Percentiles rank a stretch among this genome's conserved stretches.
phyloP scores from a whole-genome alignment of 2,888 invertebrate species.

The Tyria jacobaeae region DNA sequence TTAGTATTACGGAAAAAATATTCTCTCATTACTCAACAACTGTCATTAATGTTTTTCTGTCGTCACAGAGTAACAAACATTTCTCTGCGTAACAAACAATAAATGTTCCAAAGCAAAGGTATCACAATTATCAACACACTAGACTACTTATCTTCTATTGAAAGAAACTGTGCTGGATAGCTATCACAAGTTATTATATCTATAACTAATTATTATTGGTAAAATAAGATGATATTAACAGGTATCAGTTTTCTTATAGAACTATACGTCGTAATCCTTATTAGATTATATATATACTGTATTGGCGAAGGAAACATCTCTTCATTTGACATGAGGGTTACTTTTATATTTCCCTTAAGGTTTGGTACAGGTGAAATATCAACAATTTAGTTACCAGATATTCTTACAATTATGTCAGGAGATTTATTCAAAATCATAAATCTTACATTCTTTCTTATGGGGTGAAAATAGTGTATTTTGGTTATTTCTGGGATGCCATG shows the following conservation, averaged over 20 bases:
- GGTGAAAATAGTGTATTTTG: too few species aligned
- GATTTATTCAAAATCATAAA: neutral
- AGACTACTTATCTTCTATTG: slow-evolving; percentile 21
- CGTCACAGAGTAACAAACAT: neutral
- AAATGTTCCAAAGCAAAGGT: neutral
- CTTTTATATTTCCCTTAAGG: neutral
- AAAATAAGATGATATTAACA: slow-evolving; percentile 26
- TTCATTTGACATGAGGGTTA: neutral
- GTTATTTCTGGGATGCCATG: neutral
- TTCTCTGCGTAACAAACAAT: neutral
- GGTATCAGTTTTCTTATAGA: slow-evolving; percentile 18
- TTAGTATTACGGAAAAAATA: too few species aligned
- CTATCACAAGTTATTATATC: slow-evolving; percentile 25
- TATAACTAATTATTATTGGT: slow-evolving; percentile 30
- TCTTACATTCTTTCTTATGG: too few species aligned
- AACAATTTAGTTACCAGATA: neutral
- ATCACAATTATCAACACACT: neutral
- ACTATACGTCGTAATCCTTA: neutral
- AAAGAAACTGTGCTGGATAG: slow-evolving; percentile 27
- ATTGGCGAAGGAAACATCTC: neutral
- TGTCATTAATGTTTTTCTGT: too few species aligned
- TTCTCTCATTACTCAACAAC: too few species aligned
- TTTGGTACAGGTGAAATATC: neutral
- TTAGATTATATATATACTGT: slow-evolving; percentile 3
- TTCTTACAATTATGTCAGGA: neutral